Conservation (phyloP, 2,797 vertebrate genomes). For the Sebastes dallii region DNA sequence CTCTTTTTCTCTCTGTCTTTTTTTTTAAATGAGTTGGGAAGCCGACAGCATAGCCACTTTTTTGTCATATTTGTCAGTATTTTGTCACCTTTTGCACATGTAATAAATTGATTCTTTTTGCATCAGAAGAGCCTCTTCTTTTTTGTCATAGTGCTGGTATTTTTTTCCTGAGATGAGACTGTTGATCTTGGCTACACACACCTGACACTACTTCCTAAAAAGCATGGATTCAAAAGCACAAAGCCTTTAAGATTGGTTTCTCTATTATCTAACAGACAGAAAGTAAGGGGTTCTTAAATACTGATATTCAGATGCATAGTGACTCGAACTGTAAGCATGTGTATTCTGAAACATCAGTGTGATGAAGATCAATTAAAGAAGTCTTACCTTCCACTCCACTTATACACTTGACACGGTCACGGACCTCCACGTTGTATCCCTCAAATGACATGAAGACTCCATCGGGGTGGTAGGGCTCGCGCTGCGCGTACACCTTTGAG, state of each 20-base stretch:
- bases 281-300: no score
- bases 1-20: no score
- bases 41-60: no score
- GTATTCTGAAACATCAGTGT: not conserved
- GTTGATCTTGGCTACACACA: not conserved
- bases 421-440: conserved; percentile 97
- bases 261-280: not conserved
- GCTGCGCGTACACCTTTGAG: conserved; percentile 94
- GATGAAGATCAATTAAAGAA: not conserved
- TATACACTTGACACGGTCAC: conserved; percentile 97
- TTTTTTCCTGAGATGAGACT: not conserved
- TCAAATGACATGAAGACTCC: conserved; percentile 99
- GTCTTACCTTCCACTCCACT: conserved; percentile 94
- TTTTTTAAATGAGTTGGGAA: no score
- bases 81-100: not conserved
- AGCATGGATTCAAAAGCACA: not conserved
- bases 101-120: not conserved
- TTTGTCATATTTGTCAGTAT: not conserved
- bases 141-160: not conserved
- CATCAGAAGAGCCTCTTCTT: not conserved
- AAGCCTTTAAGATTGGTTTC: not conserved
- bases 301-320: not conserved
- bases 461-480: conserved; percentile 92
- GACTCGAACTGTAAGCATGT: not conserved
- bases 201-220: no score